Evolutionary conservation across 2,888 invertebrate species (phyloP), one percentile per base, ranked within the genome.

Genomic region (Tetragnatha montana): DNA sequence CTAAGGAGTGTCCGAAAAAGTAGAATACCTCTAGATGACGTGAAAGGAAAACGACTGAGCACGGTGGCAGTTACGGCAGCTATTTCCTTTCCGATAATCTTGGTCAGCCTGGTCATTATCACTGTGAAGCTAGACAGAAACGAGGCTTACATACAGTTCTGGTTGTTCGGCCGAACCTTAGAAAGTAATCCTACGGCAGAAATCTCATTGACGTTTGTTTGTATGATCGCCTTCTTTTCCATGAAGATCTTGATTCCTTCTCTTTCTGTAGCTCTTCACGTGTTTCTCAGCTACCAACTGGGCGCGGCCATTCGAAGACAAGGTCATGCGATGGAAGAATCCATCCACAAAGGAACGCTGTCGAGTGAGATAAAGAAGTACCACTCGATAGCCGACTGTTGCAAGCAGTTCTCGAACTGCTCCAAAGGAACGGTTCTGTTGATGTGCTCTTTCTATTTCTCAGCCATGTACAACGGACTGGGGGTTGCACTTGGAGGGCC

Each of bases 231-330:
- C 6, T 82, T 60, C 35, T 82, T 60, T 19, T 50, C 10, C 0
- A 22, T 69, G 12, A 82, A 74, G n/a, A 74, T 82, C 73, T 14
- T 82, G 6, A 22, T 74, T n/a, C 60, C 60, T 3, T 80, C 69
- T 8, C 47, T 80, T 2, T 8, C 80, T 7, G n/a, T n/a, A 10
- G 17, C 35, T 7, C 8, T 80, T 2, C 68, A 69, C 6, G n/a
- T 35, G n/a, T 1, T 47, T 12, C 21, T 80, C 69, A 80, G 69
- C 12, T 47, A 80, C n/a, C 68, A 80, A 8, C n/a, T 80, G 8
- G 8, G 60, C 1, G 35, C 60, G 7, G 80, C 80, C 1, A 80
- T 80, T 69, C 80, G n/a, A 8, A 69, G 3, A 1, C 80, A 80
- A 7, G 47, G 8, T 69, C 8, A 17, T 47, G 14, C 47, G 14